These are phyloP conservation scores for Rhagoletis zephyria DNA, from an alignment of 1,140 invertebrate genomes.

Conservation along the genomic window DNA sequence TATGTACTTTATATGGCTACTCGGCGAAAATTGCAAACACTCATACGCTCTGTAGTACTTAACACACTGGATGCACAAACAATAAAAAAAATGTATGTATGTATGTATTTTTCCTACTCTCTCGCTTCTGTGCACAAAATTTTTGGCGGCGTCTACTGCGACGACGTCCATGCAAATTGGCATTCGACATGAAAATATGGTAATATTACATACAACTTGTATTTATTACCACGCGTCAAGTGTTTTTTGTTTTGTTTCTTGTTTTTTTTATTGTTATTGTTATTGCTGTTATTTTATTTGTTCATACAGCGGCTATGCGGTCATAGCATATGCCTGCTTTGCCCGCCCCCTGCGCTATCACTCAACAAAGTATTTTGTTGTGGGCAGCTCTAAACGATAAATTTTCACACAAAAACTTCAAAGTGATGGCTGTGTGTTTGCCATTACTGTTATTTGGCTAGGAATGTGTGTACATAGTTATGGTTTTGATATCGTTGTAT, in stretches of 20 bases:
- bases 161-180: constrained; percentile 22
- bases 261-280: neutral
- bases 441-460: neutral
- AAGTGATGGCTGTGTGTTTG: neutral
- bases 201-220: constrained; percentile 46
- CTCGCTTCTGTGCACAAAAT: neutral
- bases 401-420: neutral
- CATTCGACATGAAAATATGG: constrained; percentile 36
- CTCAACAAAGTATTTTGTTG: constrained; percentile 11
- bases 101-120: too few species aligned
- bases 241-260: neutral
- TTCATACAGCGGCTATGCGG: neutral
- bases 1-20: too few species aligned
- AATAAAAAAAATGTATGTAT: too few species aligned
- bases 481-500: neutral
- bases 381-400: neutral
- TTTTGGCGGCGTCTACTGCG: neutral
- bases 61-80: too few species aligned
- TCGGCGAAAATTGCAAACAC: too few species aligned
- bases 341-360: too few species aligned
- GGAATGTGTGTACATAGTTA: neutral
- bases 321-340: neutral
- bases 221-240: constrained; percentile 19
- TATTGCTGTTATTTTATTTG: neutral
- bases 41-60: too few species aligned